Evolutionary conservation across 2,797 vertebrate genomes (phyloP).

Genomic region (Pantherophis vulpinus): DNA sequence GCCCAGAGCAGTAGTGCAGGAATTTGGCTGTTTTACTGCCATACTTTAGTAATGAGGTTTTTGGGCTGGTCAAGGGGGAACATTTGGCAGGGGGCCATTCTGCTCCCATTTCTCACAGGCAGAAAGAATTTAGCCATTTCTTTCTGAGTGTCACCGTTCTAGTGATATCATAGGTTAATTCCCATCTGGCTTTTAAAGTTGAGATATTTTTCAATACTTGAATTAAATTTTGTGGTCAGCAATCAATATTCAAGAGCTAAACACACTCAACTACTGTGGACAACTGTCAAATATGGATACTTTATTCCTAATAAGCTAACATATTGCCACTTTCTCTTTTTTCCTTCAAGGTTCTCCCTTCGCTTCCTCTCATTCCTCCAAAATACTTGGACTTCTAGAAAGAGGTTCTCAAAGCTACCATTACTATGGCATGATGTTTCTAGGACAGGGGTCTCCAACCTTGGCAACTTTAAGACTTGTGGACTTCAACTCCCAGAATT

Average conservation of each 20-base stretch:
- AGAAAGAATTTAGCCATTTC: neutral
- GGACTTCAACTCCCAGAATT: too few species aligned
- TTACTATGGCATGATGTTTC: neutral
- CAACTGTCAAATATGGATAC: neutral
- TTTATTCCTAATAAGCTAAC: neutral
- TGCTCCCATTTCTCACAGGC: neutral
- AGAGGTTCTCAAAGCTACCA: neutral
- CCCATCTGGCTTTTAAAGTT: neutral
- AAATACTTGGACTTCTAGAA: neutral
- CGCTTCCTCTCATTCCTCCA: neutral
- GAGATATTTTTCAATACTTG: neutral
- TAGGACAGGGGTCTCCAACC: neutral
- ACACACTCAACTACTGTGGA: neutral
- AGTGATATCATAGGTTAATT: neutral
- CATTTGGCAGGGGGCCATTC: neutral
- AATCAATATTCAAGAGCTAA: neutral
- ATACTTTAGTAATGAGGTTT: neutral
- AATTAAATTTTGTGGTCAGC: neutral
- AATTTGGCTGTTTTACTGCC: neutral
- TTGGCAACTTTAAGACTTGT: too few species aligned
- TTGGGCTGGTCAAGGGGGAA: neutral
- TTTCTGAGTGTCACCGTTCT: neutral
- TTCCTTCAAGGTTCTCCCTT: neutral
- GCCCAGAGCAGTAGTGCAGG: neutral
- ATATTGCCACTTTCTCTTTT: neutral